These are phyloP conservation scores for Lepidostoma basale DNA, from an alignment of 1,140 invertebrate species.

Conservation along the genomic window DNA sequence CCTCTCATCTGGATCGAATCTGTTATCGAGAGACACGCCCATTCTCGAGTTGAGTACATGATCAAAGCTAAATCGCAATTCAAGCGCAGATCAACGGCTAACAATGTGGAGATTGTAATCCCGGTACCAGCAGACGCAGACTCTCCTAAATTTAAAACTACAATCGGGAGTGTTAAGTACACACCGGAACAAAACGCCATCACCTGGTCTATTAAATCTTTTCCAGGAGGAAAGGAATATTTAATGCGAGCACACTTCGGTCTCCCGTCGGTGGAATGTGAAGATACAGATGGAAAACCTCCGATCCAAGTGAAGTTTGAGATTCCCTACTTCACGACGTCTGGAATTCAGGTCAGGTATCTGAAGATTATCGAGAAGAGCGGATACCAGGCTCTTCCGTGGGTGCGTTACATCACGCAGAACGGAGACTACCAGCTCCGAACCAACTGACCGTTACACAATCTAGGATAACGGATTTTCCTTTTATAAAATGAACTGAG, in stretches of 20 bases:
- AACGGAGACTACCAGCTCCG: constrained; percentile 99
- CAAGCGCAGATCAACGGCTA: constrained; percentile 96
- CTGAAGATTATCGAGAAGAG: constrained; percentile 99
- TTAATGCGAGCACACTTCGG: constrained; percentile 99
- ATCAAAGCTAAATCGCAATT: constrained; percentile 99
- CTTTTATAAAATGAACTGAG: too few relatives aligned
- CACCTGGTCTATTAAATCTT: constrained; percentile 99
- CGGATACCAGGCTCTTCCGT: constrained; percentile 98
- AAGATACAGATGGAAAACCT: constrained; percentile 95
- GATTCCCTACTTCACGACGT: constrained; percentile 99
- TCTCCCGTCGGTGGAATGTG: constrained; percentile 94
- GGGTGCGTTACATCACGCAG: constrained; percentile 99
- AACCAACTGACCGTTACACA: constrained; percentile 72
- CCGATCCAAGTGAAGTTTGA: constrained; percentile 99
- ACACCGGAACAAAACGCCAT: constrained; percentile 97
- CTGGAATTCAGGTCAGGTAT: constrained; percentile 98
- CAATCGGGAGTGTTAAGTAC: constrained; percentile 97
- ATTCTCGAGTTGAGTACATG: constrained; percentile 99
- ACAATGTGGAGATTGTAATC: constrained; percentile 99
- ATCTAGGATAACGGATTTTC: constrained; percentile 10
- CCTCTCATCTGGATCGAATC: constrained; percentile 99
- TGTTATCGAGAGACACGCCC: constrained; percentile 97
- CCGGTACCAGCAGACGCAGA: constrained; percentile 98
- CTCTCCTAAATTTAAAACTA: constrained; percentile 98
- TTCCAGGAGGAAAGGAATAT: constrained; percentile 99